A percentile compares a stretch with the other conserved stretches of the same genome.
Conservation (phyloP, 2,888 invertebrate genomes). For the Chydorus sphaericus region DNA sequence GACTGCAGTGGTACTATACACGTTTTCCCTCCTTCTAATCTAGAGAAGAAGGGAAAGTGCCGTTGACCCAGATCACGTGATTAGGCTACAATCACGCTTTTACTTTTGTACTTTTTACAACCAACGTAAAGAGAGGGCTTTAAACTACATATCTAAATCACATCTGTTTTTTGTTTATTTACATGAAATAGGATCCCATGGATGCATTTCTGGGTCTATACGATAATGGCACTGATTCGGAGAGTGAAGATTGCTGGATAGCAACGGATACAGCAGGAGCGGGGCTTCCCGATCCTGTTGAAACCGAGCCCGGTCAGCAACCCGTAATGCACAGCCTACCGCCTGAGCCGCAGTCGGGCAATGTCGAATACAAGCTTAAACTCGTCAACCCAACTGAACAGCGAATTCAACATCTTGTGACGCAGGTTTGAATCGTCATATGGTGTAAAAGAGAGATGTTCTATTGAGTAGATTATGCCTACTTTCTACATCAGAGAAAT, state of each 20-base stretch:
- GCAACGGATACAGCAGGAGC: not conserved
- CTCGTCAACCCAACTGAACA: slow-evolving; percentile 79
- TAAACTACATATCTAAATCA: not conserved
- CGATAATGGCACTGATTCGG: slow-evolving; percentile 43
- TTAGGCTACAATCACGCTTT: not conserved
- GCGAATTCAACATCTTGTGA: slow-evolving; percentile 88
- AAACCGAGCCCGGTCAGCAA: not conserved
- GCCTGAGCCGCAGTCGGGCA: slow-evolving; percentile 85
- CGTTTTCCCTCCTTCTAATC: not conserved
- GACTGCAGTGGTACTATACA: not conserved
- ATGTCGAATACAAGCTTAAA: slow-evolving; percentile 91
- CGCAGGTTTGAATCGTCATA: slow-evolving; percentile 60
- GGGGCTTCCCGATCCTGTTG: not conserved
- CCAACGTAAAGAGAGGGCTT: not conserved
- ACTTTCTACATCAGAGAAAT: no score
- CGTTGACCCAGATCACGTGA: not conserved
- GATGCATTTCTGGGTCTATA: slow-evolving; percentile 70
- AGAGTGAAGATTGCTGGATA: slow-evolving; percentile 24
- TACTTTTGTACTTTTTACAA: not conserved
- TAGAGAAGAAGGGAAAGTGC: not conserved
- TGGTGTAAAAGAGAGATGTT: no score
- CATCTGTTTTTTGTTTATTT: not conserved
- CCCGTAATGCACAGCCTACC: slow-evolving; percentile 38
- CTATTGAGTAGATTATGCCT: no score
- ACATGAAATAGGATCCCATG: slow-evolving; percentile 36